phyloP scores from a whole-genome alignment of 2,113 vertebrate species.

The Monarcha castaneiventris region DNA sequence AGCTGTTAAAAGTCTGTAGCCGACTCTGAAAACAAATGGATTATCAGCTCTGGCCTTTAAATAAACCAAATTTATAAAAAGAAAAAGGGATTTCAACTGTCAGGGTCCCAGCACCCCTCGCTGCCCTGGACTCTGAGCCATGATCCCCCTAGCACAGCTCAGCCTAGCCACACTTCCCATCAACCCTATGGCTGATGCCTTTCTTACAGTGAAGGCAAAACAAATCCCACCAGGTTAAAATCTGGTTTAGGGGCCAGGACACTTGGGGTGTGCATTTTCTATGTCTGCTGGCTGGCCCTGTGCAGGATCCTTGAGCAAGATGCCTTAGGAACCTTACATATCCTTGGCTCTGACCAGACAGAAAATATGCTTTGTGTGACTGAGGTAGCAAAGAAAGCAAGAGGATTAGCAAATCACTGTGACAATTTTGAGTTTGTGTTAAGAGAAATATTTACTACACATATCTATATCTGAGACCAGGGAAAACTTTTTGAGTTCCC shows the following conservation, averaged over 20 bases:
- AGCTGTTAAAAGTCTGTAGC: neutral
- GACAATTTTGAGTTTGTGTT: neutral
- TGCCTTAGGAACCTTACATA: neutral
- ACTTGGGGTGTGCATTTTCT: fast-evolving
- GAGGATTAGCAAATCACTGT: neutral
- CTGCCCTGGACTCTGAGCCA: fast-evolving
- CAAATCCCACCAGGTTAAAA: neutral
- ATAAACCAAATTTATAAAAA: neutral
- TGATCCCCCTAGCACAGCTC: fast-evolving
- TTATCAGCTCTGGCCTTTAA: neutral
- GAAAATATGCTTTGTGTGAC: neutral
- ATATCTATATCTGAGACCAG: neutral
- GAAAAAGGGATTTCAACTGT: neutral
- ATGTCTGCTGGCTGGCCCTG: neutral
- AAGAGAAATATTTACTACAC: neutral
- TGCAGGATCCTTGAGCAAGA: too few species aligned
- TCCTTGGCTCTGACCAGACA: neutral
- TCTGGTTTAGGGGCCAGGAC: neutral
- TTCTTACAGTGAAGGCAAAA: neutral
- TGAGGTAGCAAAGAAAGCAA: neutral
- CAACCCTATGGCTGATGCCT: neutral
- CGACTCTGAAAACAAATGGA: neutral
- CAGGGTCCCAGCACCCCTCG: fast-evolving
- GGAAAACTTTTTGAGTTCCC: neutral
- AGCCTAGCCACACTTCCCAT: neutral